phyloP scores from a whole-genome alignment of 2,113 vertebrate genomes.

The Lasiurus borealis region DNA sequence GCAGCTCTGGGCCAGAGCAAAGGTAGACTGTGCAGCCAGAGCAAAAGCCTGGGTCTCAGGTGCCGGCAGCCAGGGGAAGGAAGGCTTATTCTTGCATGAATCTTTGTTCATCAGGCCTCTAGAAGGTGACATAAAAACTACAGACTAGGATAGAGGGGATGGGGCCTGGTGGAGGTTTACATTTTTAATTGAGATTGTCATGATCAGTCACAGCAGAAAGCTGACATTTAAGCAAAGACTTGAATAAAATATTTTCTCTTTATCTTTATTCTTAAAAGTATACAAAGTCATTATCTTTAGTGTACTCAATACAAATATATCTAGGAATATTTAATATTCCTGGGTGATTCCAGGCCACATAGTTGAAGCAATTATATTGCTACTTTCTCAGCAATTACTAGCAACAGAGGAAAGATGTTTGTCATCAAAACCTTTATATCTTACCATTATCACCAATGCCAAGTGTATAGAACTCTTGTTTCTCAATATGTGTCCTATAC shows the following conservation, averaged over 20 bases:
- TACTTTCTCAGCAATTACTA: not conserved
- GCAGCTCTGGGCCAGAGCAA: too few relatives aligned
- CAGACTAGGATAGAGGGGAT: not conserved
- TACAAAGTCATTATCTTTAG: not conserved
- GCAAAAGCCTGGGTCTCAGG: too few relatives aligned
- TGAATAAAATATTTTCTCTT: not conserved
- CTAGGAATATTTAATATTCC: not conserved
- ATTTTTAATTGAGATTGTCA: not conserved
- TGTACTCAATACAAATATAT: not conserved
- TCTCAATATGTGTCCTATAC: not conserved
- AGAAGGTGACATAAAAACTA: not conserved
- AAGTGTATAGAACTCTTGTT: not conserved
- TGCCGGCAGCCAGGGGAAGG: too few relatives aligned
- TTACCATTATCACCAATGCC: not conserved
- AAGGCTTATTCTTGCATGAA: too few relatives aligned
- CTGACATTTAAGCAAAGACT: not conserved
- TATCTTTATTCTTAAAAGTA: constrained; percentile 18
- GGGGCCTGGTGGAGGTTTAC: fast-evolving
- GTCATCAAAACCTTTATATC: not conserved
- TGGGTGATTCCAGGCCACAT: not conserved
- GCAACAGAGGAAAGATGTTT: not conserved
- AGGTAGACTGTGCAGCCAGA: too few relatives aligned
- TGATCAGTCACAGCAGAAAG: not conserved
- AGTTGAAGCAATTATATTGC: not conserved
- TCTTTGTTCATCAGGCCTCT: too few relatives aligned